phyloP scores from a whole-genome alignment of 2,113 vertebrate species.

The Prochilodus magdalenae region DNA sequence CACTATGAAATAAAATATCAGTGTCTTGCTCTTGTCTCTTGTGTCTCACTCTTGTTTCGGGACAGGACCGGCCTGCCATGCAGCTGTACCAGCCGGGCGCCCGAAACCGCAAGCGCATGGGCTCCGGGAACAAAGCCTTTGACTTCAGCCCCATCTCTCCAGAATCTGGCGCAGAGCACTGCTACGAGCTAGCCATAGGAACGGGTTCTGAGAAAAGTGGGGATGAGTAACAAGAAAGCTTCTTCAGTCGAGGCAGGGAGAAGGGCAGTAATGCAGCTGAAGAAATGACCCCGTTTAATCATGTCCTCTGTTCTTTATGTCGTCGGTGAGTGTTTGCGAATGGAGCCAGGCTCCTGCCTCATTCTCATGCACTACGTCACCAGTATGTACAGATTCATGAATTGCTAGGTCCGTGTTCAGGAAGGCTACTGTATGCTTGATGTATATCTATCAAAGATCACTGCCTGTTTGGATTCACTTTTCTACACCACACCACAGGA shows the following conservation, averaged over 20 bases:
- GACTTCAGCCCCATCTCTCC: constrained; percentile 77
- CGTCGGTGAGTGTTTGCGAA: constrained; percentile 14
- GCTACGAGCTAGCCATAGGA: constrained; percentile 75
- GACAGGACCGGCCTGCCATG: constrained; percentile 91
- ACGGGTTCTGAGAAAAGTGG: constrained; percentile 80
- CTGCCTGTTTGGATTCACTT: constrained; percentile 47
- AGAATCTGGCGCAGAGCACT: constrained; percentile 76
- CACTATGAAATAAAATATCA: constrained; percentile 38
- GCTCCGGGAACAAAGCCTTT: constrained; percentile 79
- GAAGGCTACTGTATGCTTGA: constrained; percentile 19
- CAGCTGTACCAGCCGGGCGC: constrained; percentile 91
- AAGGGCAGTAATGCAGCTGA: background rate
- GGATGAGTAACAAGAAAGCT: constrained; percentile 70
- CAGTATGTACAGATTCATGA: constrained; percentile 3
- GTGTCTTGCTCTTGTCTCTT: constrained; percentile 58
- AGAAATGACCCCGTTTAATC: constrained; percentile 13
- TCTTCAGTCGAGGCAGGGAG: background rate
- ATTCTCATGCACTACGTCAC: constrained; percentile 19
- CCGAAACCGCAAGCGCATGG: constrained; percentile 82
- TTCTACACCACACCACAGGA: constrained; percentile 23
- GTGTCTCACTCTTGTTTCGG: constrained; percentile 59
- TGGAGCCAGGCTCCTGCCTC: background rate
- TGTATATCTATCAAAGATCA: constrained; percentile 38
- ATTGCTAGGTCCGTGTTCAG: background rate
- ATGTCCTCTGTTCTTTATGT: constrained; percentile 4